Evolutionary conservation across 1,140 invertebrate species (phyloP).

Genomic region (Linepithema humile): DNA sequence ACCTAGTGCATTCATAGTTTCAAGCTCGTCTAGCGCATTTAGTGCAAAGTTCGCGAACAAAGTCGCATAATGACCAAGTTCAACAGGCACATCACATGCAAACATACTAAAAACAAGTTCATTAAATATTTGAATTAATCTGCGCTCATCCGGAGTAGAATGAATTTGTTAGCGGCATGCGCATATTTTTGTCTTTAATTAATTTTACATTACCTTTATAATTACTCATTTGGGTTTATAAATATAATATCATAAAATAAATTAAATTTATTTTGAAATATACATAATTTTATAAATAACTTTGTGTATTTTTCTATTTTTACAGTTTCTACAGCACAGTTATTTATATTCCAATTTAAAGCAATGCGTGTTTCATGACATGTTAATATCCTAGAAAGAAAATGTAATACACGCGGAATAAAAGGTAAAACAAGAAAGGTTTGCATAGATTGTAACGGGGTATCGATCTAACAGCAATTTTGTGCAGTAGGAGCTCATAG

Average conservation of each 20-base stretch:
- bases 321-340: not conserved
- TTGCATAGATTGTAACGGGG: slow-evolving; percentile 39
- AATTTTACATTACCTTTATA: not conserved
- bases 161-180: not conserved
- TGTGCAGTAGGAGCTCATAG: slow-evolving; percentile 39
- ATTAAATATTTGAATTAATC: slow-evolving; percentile 18
- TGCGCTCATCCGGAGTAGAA: not conserved
- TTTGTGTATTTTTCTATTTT: not conserved
- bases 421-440: slow-evolving; percentile 30
- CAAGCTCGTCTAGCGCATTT: not conserved
- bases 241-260: not conserved
- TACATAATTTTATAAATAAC: not conserved
- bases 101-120: slow-evolving; percentile 10
- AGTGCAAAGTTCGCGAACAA: slow-evolving; percentile 38
- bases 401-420: slow-evolving; percentile 17
- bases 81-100: slow-evolving; percentile 9
- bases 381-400: slow-evolving; percentile 35
- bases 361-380: slow-evolving; percentile 14
- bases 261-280: not conserved
- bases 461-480: slow-evolving; percentile 57
- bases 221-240: not conserved
- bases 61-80: slow-evolving; percentile 42
- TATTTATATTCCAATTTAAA: slow-evolving; percentile 12
- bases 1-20: slow-evolving; percentile 58
- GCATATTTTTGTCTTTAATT: not conserved